Percentiles rank a stretch among this genome's conserved stretches.
These are phyloP conservation scores for Acanthurus lineatus DNA, from an alignment of 2,797 vertebrate species.

Conservation along the genomic window DNA sequence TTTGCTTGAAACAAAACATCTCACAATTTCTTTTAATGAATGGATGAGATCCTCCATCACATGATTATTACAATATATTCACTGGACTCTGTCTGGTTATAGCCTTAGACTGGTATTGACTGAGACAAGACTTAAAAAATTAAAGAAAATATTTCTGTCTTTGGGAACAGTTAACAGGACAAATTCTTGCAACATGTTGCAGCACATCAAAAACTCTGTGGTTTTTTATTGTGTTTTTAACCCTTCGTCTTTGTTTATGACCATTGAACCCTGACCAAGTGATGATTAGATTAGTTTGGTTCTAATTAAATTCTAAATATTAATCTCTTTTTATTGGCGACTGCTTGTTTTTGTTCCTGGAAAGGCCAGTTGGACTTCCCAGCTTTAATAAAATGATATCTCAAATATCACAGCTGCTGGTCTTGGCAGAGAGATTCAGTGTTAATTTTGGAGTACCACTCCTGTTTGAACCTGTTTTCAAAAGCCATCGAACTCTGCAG, in stretches of 20 bases:
- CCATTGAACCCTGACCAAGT: conserved; percentile 25
- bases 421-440: conserved; percentile 45
- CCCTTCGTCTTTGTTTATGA: conserved; percentile 13
- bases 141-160: not conserved
- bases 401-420: conserved; percentile 56
- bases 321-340: conserved; percentile 48
- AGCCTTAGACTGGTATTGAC: not conserved
- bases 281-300: not conserved
- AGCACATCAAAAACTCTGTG: not conserved
- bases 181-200: conserved; percentile 9
- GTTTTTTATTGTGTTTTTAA: conserved; percentile 26
- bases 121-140: not conserved
- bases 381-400: conserved; percentile 52
- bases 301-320: conserved; percentile 38
- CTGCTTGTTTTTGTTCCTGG: conserved; percentile 41
- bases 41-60: no score
- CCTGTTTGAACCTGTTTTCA: conserved; percentile 59
- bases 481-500: conserved; percentile 43
- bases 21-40: not conserved
- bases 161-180: not conserved
- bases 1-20: not conserved
- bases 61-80: not conserved
- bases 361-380: conserved; percentile 47
- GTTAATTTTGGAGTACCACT: conserved; percentile 70
- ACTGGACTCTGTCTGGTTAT: not conserved